Percentiles rank a stretch among this genome's conserved stretches.
Conservation (phyloP, 64 coral and sea anemone genomes). For the Porites lutea region DNA sequence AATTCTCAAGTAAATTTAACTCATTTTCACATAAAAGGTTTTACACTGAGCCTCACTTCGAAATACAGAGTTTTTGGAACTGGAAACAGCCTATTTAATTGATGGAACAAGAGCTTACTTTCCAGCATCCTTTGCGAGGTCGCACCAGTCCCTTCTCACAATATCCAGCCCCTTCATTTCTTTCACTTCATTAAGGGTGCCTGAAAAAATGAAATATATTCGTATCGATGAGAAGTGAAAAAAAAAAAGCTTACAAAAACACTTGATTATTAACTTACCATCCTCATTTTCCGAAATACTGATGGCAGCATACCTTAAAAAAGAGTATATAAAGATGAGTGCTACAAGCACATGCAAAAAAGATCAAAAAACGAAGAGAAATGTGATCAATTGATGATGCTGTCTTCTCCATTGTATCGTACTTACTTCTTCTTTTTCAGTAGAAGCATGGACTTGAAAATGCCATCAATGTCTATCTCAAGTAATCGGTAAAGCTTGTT, state of each 20-base stretch:
- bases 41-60: no score
- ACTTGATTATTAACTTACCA: conserved; percentile 56
- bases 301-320: conserved; percentile 91
- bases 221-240: neutral
- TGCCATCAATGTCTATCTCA: conserved; percentile 99
- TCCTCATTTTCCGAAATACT: conserved; percentile 81
- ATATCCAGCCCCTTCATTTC: conserved; percentile 98
- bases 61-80: no score
- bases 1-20: no score
- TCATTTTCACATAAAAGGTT: no score
- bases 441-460: conserved; percentile 97
- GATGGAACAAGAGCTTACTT: conserved; percentile 70
- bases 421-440: conserved; percentile 99
- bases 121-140: conserved; percentile 97
- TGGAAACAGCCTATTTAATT: neutral
- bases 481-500: conserved; percentile 97
- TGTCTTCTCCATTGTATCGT: neutral
- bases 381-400: no score
- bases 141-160: conserved; percentile 96
- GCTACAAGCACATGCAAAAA: neutral
- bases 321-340: neutral
- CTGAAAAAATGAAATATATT: conserved; percentile 37
- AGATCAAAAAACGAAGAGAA: neutral
- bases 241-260: neutral
- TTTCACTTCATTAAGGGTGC: conserved; percentile 85